Conservation (phyloP, 2,797 vertebrate species). For the Phoebastria nigripes region DNA sequence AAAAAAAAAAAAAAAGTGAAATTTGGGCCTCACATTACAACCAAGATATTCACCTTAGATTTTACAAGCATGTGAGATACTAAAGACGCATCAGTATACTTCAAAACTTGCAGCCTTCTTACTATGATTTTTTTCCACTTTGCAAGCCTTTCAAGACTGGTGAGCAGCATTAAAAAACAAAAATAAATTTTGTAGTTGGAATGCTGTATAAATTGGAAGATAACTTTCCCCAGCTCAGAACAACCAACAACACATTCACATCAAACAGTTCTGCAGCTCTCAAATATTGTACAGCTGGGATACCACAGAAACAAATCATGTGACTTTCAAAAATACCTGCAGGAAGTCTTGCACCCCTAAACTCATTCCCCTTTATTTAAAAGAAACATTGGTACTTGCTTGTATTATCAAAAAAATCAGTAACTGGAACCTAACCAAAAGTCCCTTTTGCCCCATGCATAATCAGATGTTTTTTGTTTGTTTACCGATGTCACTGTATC, state of each 20-base stretch:
- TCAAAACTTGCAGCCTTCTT: neutral
- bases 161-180: neutral
- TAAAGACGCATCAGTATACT: fast-evolving
- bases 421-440: conserved; percentile 1
- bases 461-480: conserved; percentile 6
- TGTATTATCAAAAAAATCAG: neutral
- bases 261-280: neutral
- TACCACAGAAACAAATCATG: neutral
- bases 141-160: neutral
- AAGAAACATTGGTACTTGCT: neutral
- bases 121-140: neutral
- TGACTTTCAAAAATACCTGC: neutral
- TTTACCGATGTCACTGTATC: conserved; percentile 27
- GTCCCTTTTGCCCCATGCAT: neutral
- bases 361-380: neutral
- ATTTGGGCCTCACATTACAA: neutral
- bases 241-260: neutral
- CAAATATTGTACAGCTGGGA: neutral
- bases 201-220: neutral
- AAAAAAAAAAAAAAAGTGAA: neutral
- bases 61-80: neutral
- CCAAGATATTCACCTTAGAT: neutral
- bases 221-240: neutral
- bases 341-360: neutral
- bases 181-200: neutral